Evolutionary conservation across 2,113 vertebrate species (phyloP).

Genomic region (Cheilinus undulatus): DNA sequence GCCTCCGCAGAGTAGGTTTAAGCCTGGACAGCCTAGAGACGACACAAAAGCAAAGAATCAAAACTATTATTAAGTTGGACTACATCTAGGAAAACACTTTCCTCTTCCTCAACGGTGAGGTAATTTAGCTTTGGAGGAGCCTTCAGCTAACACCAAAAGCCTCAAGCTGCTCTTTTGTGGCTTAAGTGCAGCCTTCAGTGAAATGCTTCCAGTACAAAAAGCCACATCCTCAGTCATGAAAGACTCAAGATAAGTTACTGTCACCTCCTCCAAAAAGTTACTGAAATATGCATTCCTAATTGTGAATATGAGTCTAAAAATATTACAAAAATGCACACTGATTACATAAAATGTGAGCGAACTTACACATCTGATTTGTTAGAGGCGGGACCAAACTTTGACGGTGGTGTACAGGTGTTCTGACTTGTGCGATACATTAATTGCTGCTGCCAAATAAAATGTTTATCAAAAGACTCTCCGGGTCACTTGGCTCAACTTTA

Average conservation of each 20-base stretch:
- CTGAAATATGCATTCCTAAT: no score
- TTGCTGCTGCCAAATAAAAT: no score
- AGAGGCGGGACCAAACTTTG: no score
- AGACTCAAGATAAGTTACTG: background rate
- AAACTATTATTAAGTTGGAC: conserved; percentile 24
- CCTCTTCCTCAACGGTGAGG: background rate
- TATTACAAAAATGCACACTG: no score
- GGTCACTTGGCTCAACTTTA: no score
- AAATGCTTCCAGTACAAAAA: background rate
- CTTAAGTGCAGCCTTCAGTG: background rate
- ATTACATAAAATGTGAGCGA: no score
- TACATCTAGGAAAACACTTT: conserved; percentile 6
- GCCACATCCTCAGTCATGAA: background rate
- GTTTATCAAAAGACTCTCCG: no score
- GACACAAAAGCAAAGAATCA: background rate
- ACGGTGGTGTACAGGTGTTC: no score
- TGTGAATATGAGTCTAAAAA: no score
- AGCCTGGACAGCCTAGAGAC: conserved; percentile 8
- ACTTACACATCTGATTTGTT: no score
- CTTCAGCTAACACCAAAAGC: background rate
- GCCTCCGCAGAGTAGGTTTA: conserved; percentile 5
- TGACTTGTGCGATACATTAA: no score
- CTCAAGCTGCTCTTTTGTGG: conserved; percentile 9
- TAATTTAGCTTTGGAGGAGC: conserved; percentile 4
- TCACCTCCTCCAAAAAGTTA: background rate